Percentiles rank a stretch among this genome's conserved stretches.
phyloP scores from a whole-genome alignment of 1,140 invertebrate genomes.

The Aethina tumida region DNA sequence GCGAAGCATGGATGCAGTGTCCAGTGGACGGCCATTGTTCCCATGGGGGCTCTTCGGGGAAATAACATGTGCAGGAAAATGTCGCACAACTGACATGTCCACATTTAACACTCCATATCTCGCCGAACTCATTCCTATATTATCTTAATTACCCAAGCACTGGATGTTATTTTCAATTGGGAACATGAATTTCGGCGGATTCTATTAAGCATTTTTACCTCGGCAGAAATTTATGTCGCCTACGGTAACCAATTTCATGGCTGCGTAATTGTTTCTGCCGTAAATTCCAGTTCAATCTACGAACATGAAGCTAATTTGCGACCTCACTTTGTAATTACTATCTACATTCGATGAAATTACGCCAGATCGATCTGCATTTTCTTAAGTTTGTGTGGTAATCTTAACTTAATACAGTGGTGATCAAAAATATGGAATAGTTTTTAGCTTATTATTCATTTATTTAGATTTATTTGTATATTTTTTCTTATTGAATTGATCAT shows the following conservation, averaged over 20 bases:
- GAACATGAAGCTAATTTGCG: too few species aligned
- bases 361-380: too few species aligned
- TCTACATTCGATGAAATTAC: too few species aligned
- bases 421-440: slow-evolving; percentile 4
- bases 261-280: too few species aligned
- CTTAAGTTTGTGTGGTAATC: too few species aligned
- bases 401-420: background rate
- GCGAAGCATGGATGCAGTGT: slow-evolving; percentile 10
- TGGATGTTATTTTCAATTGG: slow-evolving; percentile 5
- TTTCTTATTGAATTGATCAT: background rate
- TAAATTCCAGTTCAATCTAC: too few species aligned
- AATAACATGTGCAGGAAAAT: slow-evolving; percentile 19
- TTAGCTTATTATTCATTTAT: slow-evolving; percentile 1
- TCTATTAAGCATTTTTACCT: too few species aligned
- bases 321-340: too few species aligned
- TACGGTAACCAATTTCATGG: too few species aligned
- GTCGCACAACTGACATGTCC: slow-evolving; percentile 15
- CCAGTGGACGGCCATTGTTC: slow-evolving; percentile 8
- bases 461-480: slow-evolving; percentile 1
- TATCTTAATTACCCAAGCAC: slow-evolving; percentile 15
- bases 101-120: slow-evolving; percentile 19
- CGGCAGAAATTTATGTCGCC: too few species aligned
- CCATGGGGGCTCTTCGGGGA: slow-evolving; percentile 11
- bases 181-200: too few species aligned
- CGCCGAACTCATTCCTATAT: slow-evolving; percentile 12